A percentile compares a stretch with the other conserved stretches of the same genome.
phyloP scores from a whole-genome alignment of 2,888 invertebrate species.

The Amphipyra berbera region DNA sequence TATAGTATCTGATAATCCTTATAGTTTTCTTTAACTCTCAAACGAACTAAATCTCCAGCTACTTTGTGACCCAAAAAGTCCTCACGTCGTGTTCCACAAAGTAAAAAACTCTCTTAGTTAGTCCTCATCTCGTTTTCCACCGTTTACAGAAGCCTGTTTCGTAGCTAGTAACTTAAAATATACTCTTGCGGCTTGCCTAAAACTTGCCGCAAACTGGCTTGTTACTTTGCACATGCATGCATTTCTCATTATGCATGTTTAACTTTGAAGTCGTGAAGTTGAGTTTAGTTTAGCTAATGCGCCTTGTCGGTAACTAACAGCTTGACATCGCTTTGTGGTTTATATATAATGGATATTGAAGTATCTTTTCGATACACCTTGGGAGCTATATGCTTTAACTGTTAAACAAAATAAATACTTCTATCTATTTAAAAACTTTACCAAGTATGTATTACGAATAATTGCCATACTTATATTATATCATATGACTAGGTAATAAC shows the following conservation, averaged over 20 bases:
- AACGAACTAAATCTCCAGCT: constrained; percentile 13
- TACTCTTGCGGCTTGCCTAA: constrained; percentile 27
- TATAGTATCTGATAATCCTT: neutral
- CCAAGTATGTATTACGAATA: too few relatives aligned
- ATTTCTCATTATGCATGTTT: constrained; percentile 47
- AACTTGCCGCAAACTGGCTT: constrained; percentile 31
- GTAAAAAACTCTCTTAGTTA: constrained; percentile 30
- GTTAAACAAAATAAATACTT: too few relatives aligned
- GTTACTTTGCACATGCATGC: constrained; percentile 48
- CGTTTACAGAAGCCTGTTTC: constrained; percentile 36
- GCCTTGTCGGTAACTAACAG: constrained; percentile 39
- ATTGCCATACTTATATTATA: too few relatives aligned
- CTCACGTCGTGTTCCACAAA: constrained; percentile 19
- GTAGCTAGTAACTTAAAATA: constrained; percentile 27
- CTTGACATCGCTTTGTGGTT: constrained; percentile 41
- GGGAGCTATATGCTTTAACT: too few relatives aligned
- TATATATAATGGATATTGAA: constrained; percentile 25
- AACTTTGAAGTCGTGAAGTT: constrained; percentile 42
- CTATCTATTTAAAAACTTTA: too few relatives aligned
- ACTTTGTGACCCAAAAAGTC: constrained; percentile 31
- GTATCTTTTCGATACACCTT: constrained; percentile 20
- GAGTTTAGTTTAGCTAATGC: constrained; percentile 33
- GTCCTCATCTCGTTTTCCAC: constrained; percentile 17
- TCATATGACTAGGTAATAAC: too few relatives aligned
- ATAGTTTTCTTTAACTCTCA: neutral